These are phyloP conservation scores for Thyatira batis DNA, from an alignment of 2,888 invertebrate species.

Conservation along the genomic window DNA sequence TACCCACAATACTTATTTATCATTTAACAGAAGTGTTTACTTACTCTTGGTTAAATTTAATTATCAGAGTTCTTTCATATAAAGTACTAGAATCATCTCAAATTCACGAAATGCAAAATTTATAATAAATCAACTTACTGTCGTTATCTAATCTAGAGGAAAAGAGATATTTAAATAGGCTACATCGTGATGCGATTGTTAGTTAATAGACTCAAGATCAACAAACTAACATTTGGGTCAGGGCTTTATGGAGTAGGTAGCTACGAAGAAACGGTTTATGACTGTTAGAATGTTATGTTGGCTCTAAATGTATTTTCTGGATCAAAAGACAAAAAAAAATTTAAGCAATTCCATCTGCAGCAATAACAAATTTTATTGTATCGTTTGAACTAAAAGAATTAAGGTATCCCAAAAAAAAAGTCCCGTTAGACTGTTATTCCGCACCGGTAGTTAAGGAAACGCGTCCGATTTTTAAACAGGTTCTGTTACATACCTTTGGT, in stretches of 20 bases:
- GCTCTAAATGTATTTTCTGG: background rate
- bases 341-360: no score
- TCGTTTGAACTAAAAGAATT: no score
- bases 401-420: no score
- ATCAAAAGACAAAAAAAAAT: background rate
- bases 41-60: no score
- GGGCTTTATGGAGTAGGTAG: slow-evolving; percentile 31
- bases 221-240: slow-evolving; percentile 48
- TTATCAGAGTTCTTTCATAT: no score
- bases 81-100: no score
- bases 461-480: slow-evolving; percentile 3
- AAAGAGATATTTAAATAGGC: slow-evolving; percentile 2
- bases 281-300: slow-evolving; percentile 6
- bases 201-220: background rate
- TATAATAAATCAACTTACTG: background rate
- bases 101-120: no score
- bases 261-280: slow-evolving; percentile 4
- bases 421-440: background rate
- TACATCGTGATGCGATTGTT: background rate
- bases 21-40: no score
- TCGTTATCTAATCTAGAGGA: slow-evolving; percentile 24
- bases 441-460: background rate
- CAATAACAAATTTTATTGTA: no score
- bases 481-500: slow-evolving; percentile 85
- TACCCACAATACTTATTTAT: no score